A percentile compares a stretch with the other conserved stretches of the same genome.
Conservation (phyloP, 2,888 invertebrate genomes). For the Macropis europaea region DNA sequence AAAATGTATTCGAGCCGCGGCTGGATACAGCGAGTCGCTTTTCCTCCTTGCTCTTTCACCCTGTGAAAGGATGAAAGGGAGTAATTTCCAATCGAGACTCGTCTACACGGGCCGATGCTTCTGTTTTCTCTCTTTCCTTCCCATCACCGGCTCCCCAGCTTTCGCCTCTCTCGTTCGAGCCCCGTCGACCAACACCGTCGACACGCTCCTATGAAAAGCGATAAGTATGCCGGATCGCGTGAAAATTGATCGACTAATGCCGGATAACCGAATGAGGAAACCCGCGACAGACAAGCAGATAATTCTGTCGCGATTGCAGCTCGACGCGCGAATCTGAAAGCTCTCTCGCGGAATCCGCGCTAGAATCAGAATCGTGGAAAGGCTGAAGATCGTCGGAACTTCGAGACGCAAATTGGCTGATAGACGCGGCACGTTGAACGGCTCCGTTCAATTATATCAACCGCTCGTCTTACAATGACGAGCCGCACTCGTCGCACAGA, state of each 20-base stretch:
- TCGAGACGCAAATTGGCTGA: no score
- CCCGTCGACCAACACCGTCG: slow-evolving; percentile 12
- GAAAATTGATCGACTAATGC: slow-evolving; percentile 61
- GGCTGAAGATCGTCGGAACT: no score
- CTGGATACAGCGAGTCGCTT: slow-evolving; percentile 44
- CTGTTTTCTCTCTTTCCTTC: slow-evolving; percentile 25
- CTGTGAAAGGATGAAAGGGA: slow-evolving; percentile 65
- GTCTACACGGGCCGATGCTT: slow-evolving; percentile 38
- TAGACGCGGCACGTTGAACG: no score
- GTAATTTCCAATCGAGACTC: slow-evolving; percentile 68
- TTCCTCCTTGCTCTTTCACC: slow-evolving; percentile 64
- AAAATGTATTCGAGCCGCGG: slow-evolving; percentile 38
- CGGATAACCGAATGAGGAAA: slow-evolving; percentile 18
- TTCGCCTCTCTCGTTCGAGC: slow-evolving; percentile 4
- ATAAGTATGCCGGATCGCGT: slow-evolving; percentile 38
- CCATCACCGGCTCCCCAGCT: no score
- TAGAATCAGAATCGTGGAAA: no score
- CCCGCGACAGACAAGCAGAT: background rate
- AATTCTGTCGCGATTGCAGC: slow-evolving; percentile 17
- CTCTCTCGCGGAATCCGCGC: no score
- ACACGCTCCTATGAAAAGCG: slow-evolving; percentile 40
- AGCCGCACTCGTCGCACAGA: no score
- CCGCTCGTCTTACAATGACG: no score
- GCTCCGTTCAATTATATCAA: no score
- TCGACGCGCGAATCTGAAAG: no score